Evolutionary conservation across 2,797 vertebrate species (phyloP), one percentile per base, ranked within the genome.

Genomic region (Danio aesculapii): DNA sequence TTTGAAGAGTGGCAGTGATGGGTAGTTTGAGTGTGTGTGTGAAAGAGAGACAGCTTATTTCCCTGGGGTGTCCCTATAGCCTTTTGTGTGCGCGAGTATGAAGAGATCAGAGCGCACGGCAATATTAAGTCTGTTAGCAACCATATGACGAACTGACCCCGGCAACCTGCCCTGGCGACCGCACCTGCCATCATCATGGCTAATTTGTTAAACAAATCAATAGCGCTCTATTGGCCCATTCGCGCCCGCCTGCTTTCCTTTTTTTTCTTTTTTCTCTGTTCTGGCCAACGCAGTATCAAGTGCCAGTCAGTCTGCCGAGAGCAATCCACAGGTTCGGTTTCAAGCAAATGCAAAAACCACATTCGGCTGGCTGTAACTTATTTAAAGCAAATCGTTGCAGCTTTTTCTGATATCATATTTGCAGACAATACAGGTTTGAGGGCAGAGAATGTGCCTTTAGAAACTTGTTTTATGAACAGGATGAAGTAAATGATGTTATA

Each of bases 191-290:
- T 93, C 92, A 92, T 91, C 92, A 87, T 69, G 87, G 91, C 91
- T 94, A 93, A 94, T 94, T 95, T 94, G 93, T 94, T 93, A 94
- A 95, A 94, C 93, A 94, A 94, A 95, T 95, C 94, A 95, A 95
- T 94, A 91, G 92, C 71, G 43, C 84, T 89, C 87, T 62, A 89
- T 90, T 88, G 87, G 89, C 86, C 88, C 86, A 88, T 88, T 88
- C 86, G 85, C 82, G 83, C 50, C 75, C 64, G 79, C 82, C 83
- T 30, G 21, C 84, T 49, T 70, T 53, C 77, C 43, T 41, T 11
- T 43, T 46, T 71, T 43, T 46, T 71, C 30, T 63, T 79, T 81
- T 64, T 66, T 52, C 79, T 58, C 67, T 73, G 78, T 75, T 76
- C 66, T 50, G 57, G 74, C 62, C 70, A 76, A 81, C 81, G 84